A percentile compares a stretch with the other conserved stretches of the same genome.
These are phyloP conservation scores for Oryctes rhinoceros DNA, from an alignment of 1,140 invertebrate genomes.

Conservation along the genomic window DNA sequence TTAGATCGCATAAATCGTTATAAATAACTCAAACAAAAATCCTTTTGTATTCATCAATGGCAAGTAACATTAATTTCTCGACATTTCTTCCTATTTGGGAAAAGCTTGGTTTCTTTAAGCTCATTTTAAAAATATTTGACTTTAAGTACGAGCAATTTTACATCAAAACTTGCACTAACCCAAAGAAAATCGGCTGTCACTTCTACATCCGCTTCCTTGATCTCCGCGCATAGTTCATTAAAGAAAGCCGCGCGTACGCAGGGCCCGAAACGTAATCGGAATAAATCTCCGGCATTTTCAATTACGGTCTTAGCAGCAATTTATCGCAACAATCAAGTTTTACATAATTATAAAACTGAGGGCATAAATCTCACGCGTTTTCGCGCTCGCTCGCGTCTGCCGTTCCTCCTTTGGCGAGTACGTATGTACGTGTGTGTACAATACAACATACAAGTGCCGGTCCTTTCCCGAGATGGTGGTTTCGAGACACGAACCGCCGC, in stretches of 20 bases:
- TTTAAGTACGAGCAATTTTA: too few relatives aligned
- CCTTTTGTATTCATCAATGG: too few relatives aligned
- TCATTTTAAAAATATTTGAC: too few relatives aligned
- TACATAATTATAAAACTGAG: constrained; percentile 37
- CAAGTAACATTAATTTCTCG: too few relatives aligned
- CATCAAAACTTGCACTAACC: too few relatives aligned
- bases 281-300: constrained; percentile 27
- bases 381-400: neutral
- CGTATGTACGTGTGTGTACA: neutral
- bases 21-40: too few relatives aligned
- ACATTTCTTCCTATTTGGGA: too few relatives aligned
- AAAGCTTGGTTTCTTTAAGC: too few relatives aligned
- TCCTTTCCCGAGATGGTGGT: neutral
- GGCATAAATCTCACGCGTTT: constrained; percentile 25
- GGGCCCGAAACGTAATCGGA: neutral
- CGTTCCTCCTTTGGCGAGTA: neutral
- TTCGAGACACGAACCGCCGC: neutral
- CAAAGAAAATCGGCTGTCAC: neutral
- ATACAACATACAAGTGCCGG: neutral
- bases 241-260: neutral
- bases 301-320: constrained; percentile 24
- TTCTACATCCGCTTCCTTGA: neutral
- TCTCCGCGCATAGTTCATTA: neutral
- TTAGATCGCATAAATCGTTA: too few relatives aligned
- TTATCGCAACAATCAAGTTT: constrained; percentile 35